Evolutionary conservation across 2,797 vertebrate species (phyloP).

Genomic region (Hyperoplus immaculatus): DNA sequence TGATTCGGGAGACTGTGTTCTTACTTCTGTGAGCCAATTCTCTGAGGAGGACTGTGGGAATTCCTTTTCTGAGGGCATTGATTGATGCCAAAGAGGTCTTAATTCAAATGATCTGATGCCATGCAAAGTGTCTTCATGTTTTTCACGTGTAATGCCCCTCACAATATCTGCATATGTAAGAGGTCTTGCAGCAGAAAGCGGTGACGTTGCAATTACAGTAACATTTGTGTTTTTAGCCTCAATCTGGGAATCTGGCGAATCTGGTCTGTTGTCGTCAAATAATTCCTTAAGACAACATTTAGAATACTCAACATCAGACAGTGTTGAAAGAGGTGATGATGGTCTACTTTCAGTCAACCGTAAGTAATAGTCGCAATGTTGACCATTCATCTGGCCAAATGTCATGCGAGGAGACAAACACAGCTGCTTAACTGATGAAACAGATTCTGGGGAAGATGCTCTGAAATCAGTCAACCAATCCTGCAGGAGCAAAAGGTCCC

Average conservation of each 20-base stretch:
- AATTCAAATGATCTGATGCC: neutral
- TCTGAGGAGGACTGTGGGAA: neutral
- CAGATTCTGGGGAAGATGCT: slow-evolving; percentile 33
- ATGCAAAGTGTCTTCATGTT: neutral
- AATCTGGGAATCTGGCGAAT: slow-evolving; percentile 14
- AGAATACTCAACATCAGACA: slow-evolving; percentile 35
- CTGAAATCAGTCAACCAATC: slow-evolving; percentile 43
- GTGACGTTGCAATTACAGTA: neutral
- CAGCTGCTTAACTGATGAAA: neutral
- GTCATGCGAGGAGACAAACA: neutral
- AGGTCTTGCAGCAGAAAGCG: neutral
- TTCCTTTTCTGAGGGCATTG: neutral
- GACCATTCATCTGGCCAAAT: neutral
- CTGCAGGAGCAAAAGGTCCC: slow-evolving; percentile 15
- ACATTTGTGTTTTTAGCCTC: neutral
- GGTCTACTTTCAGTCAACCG: neutral
- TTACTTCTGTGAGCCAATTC: neutral
- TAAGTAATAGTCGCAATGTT: slow-evolving; percentile 11
- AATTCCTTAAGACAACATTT: neutral
- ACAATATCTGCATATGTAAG: slow-evolving; percentile 36
- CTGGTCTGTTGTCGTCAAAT: slow-evolving; percentile 14
- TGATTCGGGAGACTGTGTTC: neutral
- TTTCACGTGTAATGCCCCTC: neutral
- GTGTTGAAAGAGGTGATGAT: neutral
- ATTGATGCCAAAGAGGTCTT: neutral